Percentiles rank a stretch among this genome's conserved stretches.
These are phyloP conservation scores for Phenganax subtilis DNA, from an alignment of 92 coral and sea anemone species.

Conservation along the genomic window DNA sequence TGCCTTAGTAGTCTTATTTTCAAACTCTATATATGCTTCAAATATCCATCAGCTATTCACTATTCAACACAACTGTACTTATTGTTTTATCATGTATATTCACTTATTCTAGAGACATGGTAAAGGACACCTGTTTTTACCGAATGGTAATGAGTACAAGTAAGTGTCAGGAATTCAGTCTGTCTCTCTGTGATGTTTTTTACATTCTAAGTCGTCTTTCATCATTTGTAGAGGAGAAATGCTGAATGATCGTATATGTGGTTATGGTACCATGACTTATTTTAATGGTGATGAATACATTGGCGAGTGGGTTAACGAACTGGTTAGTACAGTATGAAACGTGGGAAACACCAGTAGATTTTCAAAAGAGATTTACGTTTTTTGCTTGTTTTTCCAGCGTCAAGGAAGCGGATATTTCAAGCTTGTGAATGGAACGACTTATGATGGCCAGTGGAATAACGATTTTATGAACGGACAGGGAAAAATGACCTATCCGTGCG, in stretches of 20 bases:
- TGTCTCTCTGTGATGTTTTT: neutral
- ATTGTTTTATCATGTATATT: too few species aligned
- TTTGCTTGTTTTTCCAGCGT: conserved; percentile 53
- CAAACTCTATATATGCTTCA: neutral
- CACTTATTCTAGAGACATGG: conserved; percentile 78
- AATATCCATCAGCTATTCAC: neutral
- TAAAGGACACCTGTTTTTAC: conserved; percentile 63
- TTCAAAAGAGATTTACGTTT: neutral
- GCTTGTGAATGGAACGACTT: conserved; percentile 62
- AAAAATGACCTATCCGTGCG: conserved; percentile 71
- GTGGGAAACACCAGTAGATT: neutral
- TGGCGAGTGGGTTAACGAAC: conserved; percentile 86
- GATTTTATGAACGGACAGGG: conserved; percentile 87
- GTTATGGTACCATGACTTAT: conserved; percentile 75
- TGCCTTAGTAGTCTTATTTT: neutral
- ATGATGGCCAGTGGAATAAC: conserved; percentile 86
- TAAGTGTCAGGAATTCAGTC: conserved; percentile 36
- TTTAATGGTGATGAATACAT: conserved; percentile 65
- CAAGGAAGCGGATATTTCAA: conserved; percentile 68
- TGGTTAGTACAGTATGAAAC: conserved; percentile 42
- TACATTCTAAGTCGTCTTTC: too few species aligned
- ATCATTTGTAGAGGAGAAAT: conserved; percentile 65
- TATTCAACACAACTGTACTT: neutral
- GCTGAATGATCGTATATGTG: conserved; percentile 71
- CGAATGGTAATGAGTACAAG: conserved; percentile 79